Conservation (phyloP, 2,113 vertebrate species). For the Glaucidium brasilianum region DNA sequence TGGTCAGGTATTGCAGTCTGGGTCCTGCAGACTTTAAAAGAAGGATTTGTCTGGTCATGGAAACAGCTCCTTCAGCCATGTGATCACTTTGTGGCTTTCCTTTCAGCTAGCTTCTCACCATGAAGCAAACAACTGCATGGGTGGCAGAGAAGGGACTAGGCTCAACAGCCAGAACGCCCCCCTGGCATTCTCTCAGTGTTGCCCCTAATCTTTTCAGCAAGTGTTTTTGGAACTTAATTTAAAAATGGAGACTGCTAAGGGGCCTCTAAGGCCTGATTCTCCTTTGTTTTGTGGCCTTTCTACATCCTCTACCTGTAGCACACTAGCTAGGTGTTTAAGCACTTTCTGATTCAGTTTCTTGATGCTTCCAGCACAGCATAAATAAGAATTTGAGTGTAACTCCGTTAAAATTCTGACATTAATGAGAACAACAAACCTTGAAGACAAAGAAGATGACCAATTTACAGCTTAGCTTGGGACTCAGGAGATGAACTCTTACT, state of each 20-base stretch:
- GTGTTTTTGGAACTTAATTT: background rate
- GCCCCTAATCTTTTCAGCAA: background rate
- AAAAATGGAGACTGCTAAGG: background rate
- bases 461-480: background rate
- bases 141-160: background rate
- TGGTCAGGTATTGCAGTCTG: background rate
- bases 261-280: background rate
- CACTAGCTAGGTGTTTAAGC: background rate
- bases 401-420: background rate
- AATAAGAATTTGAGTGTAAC: background rate
- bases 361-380: background rate
- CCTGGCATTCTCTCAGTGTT: background rate
- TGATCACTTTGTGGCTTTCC: background rate
- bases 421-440: background rate
- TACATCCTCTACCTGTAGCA: background rate
- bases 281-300: background rate
- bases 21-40: background rate
- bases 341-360: background rate
- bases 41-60: constrained; percentile 16
- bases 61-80: background rate
- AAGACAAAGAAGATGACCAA: background rate
- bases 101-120: background rate
- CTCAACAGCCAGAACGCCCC: background rate
- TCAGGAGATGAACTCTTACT: background rate
- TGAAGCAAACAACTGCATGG: constrained; percentile 5